These are phyloP conservation scores for Andrena marginata DNA, from an alignment of 2,888 invertebrate species.

Conservation along the genomic window DNA sequence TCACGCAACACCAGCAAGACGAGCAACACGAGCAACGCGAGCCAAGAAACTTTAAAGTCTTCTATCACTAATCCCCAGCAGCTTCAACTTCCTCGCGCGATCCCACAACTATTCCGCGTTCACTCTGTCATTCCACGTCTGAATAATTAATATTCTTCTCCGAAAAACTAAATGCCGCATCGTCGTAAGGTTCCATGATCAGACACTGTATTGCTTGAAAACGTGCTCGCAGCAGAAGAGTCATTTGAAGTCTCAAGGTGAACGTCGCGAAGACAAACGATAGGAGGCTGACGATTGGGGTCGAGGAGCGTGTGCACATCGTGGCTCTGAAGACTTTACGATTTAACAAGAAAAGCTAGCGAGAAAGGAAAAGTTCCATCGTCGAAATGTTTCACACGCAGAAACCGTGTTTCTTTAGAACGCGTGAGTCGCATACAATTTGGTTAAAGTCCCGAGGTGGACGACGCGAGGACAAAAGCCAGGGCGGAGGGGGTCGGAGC, in stretches of 20 bases:
- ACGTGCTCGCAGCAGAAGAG: too few species aligned
- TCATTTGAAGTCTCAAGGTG: too few species aligned
- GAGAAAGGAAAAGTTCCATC: background rate
- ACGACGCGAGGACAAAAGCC: background rate
- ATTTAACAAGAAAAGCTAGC: too few species aligned
- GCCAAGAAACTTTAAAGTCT: background rate
- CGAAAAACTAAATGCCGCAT: background rate
- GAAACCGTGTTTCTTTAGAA: too few species aligned
- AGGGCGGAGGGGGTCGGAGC: constrained; percentile 3
- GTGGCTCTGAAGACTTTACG: too few species aligned
- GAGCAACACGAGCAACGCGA: background rate
- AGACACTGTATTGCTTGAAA: too few species aligned
- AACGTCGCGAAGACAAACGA: too few species aligned
- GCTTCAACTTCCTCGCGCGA: too few species aligned
- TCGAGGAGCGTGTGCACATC: too few species aligned
- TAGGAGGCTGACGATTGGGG: too few species aligned
- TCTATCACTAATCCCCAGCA: too few species aligned
- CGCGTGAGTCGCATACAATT: background rate
- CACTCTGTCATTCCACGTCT: background rate
- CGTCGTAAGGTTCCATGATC: too few species aligned
- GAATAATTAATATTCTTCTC: background rate
- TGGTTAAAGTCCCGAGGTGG: constrained; percentile 40
- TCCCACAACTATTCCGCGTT: background rate
- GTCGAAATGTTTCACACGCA: background rate
- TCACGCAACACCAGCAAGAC: background rate